A percentile compares a stretch with the other conserved stretches of the same genome.
phyloP scores from a whole-genome alignment of 1,140 invertebrate species.

The Lepidostoma basale region DNA sequence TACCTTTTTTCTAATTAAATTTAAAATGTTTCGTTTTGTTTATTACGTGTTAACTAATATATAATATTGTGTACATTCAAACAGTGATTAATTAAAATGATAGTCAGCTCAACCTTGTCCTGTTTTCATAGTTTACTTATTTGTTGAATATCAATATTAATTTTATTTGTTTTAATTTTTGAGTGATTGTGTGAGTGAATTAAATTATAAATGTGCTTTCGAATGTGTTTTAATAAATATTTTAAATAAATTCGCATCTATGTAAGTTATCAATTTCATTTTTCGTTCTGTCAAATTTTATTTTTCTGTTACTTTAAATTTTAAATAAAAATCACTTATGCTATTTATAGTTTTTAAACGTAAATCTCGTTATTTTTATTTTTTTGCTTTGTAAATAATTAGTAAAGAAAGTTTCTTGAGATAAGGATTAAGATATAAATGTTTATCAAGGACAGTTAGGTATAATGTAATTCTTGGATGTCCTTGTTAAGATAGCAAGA shows the following conservation, averaged over 20 bases:
- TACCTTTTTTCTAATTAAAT: neutral
- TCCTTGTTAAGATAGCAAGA: no score
- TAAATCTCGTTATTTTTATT: no score
- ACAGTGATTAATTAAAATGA: neutral
- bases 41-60: neutral
- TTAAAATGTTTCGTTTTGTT: neutral
- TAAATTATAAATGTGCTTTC: no score
- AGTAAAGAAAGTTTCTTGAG: no score
- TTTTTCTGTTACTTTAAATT: neutral
- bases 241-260: neutral
- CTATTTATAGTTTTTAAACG: no score
- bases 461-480: no score
- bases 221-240: neutral
- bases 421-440: no score
- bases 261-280: neutral
- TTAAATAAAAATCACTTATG: neutral
- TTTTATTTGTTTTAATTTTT: neutral
- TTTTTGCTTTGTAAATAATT: no score
- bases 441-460: no score
- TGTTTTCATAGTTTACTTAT: neutral
- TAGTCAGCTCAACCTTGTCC: conserved; percentile 5
- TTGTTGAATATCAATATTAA: neutral
- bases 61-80: neutral
- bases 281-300: neutral
- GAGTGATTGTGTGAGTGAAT: conserved; percentile 3